phyloP scores from a whole-genome alignment of 2,888 invertebrate species.

The Tetanocera ferruginea region DNA sequence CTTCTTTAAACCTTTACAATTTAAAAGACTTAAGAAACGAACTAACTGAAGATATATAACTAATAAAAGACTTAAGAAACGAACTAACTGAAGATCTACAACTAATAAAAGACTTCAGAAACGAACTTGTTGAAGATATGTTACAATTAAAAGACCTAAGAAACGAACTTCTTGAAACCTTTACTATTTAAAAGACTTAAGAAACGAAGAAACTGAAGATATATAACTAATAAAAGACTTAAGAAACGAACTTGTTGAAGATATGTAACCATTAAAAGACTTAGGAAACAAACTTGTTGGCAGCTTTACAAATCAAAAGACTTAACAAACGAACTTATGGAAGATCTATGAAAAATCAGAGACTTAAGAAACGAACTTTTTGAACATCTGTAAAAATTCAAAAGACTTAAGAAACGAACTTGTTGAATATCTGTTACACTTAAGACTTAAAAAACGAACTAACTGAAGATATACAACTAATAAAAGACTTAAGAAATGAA shows the following conservation, averaged over 20 bases:
- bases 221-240: too few relatives aligned
- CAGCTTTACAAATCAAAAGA: not conserved
- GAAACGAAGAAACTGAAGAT: not conserved
- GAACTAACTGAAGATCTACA: too few relatives aligned
- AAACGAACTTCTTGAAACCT: not conserved
- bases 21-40: not conserved
- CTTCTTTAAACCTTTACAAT: too few relatives aligned
- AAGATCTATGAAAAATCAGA: constrained; percentile 24
- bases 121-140: not conserved
- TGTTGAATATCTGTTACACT: too few relatives aligned
- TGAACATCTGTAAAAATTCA: too few relatives aligned
- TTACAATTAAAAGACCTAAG: not conserved
- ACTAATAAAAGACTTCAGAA: too few relatives aligned
- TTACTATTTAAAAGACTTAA: not conserved
- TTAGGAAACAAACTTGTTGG: not conserved
- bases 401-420: too few relatives aligned
- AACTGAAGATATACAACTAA: too few relatives aligned
- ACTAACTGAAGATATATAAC: not conserved
- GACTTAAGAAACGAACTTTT: constrained; percentile 46
- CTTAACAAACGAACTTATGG: not conserved
- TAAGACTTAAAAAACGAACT: too few relatives aligned
- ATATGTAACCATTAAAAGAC: not conserved
- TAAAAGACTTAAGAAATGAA: too few relatives aligned
- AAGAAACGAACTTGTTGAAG: not conserved
- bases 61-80: not conserved